These are phyloP conservation scores for Aphelenchoides avenae DNA, from an alignment of 1,140 invertebrate species.

Conservation along the genomic window DNA sequence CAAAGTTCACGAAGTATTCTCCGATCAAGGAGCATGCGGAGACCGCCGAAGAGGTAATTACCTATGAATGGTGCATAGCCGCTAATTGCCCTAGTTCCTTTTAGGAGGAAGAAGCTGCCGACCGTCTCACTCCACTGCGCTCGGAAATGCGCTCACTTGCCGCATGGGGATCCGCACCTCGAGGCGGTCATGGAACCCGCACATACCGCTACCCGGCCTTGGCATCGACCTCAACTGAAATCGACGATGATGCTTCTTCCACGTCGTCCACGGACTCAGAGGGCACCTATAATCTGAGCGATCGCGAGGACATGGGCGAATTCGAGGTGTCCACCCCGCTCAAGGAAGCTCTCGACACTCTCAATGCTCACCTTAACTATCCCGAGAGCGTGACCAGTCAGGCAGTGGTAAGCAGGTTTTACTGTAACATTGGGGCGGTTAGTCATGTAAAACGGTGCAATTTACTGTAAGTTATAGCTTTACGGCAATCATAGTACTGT, in stretches of 20 bases:
- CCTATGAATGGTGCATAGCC: no score
- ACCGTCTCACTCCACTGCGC: conserved; percentile 41
- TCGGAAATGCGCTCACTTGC: conserved; percentile 37
- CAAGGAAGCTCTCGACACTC: conserved; percentile 18
- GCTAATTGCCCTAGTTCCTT: conserved; percentile 8
- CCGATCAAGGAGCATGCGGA: conserved; percentile 25
- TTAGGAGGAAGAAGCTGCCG: conserved; percentile 37
- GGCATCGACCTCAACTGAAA: neutral
- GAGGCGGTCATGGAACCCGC: no score
- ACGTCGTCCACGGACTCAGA: conserved; percentile 4
- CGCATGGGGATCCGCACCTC: conserved; percentile 18
- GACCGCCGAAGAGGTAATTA: conserved; percentile 27
- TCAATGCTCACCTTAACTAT: conserved; percentile 20
- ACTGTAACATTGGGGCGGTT: no score
- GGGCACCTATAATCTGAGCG: conserved; percentile 29
- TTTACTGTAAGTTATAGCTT: no score
- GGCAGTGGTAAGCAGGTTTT: no score
- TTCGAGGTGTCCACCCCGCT: conserved; percentile 30
- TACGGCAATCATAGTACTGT: no score
- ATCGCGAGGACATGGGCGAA: conserved; percentile 22
- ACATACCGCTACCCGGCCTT: neutral
- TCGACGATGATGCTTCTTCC: no score
- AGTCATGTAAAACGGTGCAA: no score
- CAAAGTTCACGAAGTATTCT: conserved; percentile 42
- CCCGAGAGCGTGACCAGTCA: neutral